Base-by-base conservation (phyloP, 1,140 invertebrate genomes). In the Rhysida immarginata region DNA sequence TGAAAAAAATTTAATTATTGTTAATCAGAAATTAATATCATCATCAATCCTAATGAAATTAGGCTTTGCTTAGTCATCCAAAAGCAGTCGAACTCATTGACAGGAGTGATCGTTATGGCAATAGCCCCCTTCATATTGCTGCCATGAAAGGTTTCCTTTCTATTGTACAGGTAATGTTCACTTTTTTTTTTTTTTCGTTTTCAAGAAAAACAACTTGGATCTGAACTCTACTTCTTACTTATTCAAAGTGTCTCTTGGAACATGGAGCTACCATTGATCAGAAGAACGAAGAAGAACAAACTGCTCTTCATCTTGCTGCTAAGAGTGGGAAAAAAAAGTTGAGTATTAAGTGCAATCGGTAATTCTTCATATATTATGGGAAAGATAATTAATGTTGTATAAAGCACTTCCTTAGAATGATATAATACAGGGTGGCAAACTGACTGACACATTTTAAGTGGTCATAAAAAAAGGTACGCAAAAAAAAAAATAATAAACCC, bases 251-350 rank as follows among this genome's bases (percentile, higher is more conserved):
- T 53, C 62, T 75, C 24, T 54, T 75, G 23, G 62, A 69, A 5
- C 57, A 69, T 56, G 66, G 65, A 2, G 71, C 69, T 52, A 61
- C 68, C 53, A 59, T 70, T 27, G 68, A 69, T 51, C 66, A 63
- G 45, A 75, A 75, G 57, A 75, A 75, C 66, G 74, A 75, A 56
- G 71, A 75, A 54, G 74, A 74, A 59, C 66, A 73, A 57, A 75
- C 73, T 16, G 70, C 74, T 43, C 53, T 75, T n/a, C 74, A 75
- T 63, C 61, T 75, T 11, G 73, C 73, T 46, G 69, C 72, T 26
- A 67, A 69, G 52, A 62, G 63, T 60, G 74, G 74, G 1, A 66
- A 69, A 58, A 69, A 67, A 44, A 69, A 68, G 72, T 74, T 62
- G n/a, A n/a, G n/a, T n/a, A n/a, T n/a, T n/a, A n/a, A n/a, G n/a